Conservation (phyloP, 1,140 invertebrate species). For the Tetramorium simillimum region DNA sequence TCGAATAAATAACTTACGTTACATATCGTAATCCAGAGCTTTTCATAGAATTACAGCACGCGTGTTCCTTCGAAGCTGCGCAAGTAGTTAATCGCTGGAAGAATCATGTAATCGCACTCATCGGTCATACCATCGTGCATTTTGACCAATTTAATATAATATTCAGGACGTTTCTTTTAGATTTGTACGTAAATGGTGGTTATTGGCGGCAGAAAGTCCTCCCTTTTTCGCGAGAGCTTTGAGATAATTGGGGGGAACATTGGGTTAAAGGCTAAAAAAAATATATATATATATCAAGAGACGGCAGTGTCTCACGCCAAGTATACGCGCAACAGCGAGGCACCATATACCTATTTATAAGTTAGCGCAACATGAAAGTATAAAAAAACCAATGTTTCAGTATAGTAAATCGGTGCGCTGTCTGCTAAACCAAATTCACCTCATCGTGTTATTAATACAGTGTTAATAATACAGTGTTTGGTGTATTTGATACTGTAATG, state of each 20-base stretch:
- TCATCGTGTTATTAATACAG: no score
- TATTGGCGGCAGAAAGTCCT: not conserved
- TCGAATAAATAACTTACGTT: constrained; percentile 56
- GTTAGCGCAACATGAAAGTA: constrained; percentile 32
- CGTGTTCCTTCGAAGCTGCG: constrained; percentile 17
- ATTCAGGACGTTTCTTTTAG: not conserved
- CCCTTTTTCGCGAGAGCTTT: not conserved
- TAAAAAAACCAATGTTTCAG: constrained; percentile 7
- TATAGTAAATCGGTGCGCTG: no score
- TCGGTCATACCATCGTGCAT: not conserved
- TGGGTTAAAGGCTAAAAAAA: not conserved
- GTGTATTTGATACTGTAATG: not conserved
- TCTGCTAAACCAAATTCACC: no score
- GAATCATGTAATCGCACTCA: not conserved
- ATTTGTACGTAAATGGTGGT: not conserved
- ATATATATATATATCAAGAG: not conserved
- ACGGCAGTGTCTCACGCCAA: no score
- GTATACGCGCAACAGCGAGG: no score
- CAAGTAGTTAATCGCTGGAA: not conserved
- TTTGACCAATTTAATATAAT: constrained; percentile 42
- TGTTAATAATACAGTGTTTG: not conserved
- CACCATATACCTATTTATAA: not conserved
- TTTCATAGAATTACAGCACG: constrained; percentile 21
- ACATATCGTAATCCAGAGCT: constrained; percentile 51
- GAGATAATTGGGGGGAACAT: constrained; percentile 4